These are phyloP conservation scores for Drosophila rellima DNA, from an alignment of 2,888 invertebrate species.

Conservation along the genomic window DNA sequence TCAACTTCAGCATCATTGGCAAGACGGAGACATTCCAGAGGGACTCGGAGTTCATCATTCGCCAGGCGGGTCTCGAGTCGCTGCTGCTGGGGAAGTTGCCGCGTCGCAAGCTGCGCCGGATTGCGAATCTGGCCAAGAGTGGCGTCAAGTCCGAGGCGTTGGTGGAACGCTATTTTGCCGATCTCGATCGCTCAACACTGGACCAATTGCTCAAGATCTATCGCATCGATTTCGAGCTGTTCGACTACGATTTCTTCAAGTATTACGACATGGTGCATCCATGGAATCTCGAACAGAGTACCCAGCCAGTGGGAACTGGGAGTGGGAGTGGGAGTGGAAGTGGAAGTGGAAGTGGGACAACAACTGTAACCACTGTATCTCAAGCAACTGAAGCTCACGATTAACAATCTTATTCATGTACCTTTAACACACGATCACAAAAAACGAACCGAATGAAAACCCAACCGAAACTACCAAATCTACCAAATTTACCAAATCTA, in stretches of 20 bases:
- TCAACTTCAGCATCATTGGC: conserved; percentile 89
- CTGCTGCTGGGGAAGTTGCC: conserved; percentile 86
- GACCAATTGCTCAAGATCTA: conserved; percentile 88
- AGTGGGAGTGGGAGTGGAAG: conserved; percentile 2
- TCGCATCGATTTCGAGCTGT: conserved; percentile 90
- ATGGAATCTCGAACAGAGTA: conserved; percentile 61
- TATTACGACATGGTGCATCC: conserved; percentile 87
- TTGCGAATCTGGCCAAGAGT: conserved; percentile 85
- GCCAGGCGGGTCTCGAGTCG: conserved; percentile 87
- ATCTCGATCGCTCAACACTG: conserved; percentile 87
- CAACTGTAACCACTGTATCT: conserved; percentile 18
- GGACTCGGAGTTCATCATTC: conserved; percentile 88
- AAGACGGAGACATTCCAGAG: conserved; percentile 89
- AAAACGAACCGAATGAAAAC: conserved; percentile 42
- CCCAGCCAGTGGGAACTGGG: conserved; percentile 23
- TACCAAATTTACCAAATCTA: conserved; percentile 21
- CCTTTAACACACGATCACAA: conserved; percentile 52
- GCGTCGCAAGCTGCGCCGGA: conserved; percentile 86
- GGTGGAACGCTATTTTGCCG: conserved; percentile 88
- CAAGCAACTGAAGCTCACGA: conserved; percentile 22
- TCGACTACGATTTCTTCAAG: conserved; percentile 88
- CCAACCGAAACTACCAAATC: conserved; percentile 70
- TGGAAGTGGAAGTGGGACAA: conserved; percentile 9
- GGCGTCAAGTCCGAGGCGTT: conserved; percentile 86
- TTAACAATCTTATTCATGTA: conserved; percentile 73